These are phyloP conservation scores for Haliclona indistincta DNA, from an alignment of 37 sponge, comb jelly and placozoan genomes.

Conservation along the genomic window DNA sequence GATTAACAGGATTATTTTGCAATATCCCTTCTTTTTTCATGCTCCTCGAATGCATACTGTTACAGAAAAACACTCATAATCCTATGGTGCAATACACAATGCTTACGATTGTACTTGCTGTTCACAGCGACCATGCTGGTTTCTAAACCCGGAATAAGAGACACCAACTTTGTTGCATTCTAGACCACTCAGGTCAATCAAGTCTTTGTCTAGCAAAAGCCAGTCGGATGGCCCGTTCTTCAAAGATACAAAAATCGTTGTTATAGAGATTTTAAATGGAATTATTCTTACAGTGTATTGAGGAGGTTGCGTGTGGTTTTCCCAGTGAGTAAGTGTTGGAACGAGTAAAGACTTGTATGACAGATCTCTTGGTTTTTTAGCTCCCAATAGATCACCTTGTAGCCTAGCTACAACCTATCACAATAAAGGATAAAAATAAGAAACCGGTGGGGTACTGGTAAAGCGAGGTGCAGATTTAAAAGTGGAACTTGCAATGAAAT, in stretches of 20 bases:
- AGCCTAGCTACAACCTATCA: slow-evolving; percentile 65
- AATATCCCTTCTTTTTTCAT: neutral
- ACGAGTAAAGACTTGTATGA: slow-evolving; percentile 59
- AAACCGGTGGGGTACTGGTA: neutral
- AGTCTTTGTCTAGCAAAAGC: slow-evolving; percentile 65
- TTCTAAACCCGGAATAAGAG: slow-evolving; percentile 58
- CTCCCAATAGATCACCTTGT: slow-evolving; percentile 69
- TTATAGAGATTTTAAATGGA: neutral
- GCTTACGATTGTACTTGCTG: slow-evolving; percentile 33
- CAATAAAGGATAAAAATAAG: neutral
- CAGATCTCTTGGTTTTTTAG: slow-evolving; percentile 43
- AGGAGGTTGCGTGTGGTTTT: neutral
- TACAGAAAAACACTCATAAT: slow-evolving; percentile 11
- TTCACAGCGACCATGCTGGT: slow-evolving; percentile 47
- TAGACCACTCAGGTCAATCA: slow-evolving; percentile 58
- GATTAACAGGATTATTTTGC: neutral
- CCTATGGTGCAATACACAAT: neutral
- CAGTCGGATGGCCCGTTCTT: slow-evolving; percentile 74
- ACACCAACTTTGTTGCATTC: slow-evolving; percentile 71
- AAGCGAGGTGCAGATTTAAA: neutral
- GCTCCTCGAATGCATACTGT: slow-evolving; percentile 6
- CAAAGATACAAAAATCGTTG: neutral
- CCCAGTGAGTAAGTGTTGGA: slow-evolving; percentile 53
- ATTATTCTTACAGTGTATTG: slow-evolving; percentile 30
- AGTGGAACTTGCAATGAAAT: neutral